These are phyloP conservation scores for Catonia carolina DNA, from an alignment of 2,888 invertebrate species.

Conservation along the genomic window DNA sequence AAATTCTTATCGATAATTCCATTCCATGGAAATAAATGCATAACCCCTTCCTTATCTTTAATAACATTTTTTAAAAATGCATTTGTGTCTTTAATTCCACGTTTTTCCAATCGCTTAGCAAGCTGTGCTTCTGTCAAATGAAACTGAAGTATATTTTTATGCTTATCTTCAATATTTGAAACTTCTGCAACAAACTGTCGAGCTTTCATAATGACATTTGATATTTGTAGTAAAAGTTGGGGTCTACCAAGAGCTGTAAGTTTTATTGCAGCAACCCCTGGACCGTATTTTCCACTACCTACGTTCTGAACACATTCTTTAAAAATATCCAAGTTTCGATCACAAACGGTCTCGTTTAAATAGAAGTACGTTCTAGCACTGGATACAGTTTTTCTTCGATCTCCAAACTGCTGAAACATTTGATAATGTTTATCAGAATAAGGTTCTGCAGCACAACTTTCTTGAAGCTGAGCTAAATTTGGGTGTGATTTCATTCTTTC, in stretches of 20 bases:
- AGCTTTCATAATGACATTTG: conserved; percentile 93
- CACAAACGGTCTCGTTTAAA: conserved; percentile 94
- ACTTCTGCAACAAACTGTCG: conserved; percentile 90
- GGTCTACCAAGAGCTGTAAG: conserved; percentile 95
- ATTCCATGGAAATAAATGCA: conserved; percentile 97
- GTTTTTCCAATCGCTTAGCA: conserved; percentile 69
- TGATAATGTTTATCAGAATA: conserved; percentile 68
- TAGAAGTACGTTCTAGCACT: conserved; percentile 98
- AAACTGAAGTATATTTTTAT: conserved; percentile 69
- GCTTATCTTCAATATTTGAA: conserved; percentile 62
- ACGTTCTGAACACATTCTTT: conserved; percentile 92
- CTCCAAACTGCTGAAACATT: conserved; percentile 86
- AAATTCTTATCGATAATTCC: conserved; percentile 91
- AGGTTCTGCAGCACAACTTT: too few species aligned
- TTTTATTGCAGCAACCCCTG: conserved; percentile 95
- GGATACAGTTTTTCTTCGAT: conserved; percentile 87
- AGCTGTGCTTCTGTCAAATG: conserved; percentile 82
- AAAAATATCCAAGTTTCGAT: conserved; percentile 94
- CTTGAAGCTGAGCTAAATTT: too few species aligned
- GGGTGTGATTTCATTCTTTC: background rate
- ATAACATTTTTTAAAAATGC: conserved; percentile 88
- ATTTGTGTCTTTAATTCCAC: conserved; percentile 65
- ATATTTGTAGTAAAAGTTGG: conserved; percentile 89
- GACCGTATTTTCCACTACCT: conserved; percentile 88
- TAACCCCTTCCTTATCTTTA: conserved; percentile 86